Evolutionary conservation across 1,140 invertebrate species (phyloP).

Genomic region (Leptinotarsa undecemlineata): DNA sequence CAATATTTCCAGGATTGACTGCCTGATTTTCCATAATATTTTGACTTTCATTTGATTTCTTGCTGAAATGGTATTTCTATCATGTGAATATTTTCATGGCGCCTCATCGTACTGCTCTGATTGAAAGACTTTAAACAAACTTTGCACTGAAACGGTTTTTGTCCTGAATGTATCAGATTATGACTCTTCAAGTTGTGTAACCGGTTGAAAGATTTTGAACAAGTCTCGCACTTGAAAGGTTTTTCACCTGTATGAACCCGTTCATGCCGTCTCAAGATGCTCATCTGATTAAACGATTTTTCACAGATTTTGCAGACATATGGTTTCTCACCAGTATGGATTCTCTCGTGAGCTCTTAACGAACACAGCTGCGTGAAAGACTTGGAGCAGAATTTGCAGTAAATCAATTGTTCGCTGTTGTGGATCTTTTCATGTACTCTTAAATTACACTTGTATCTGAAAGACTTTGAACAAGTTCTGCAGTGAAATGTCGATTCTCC

Average conservation of each 20-base stretch:
- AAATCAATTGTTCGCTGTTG: not conserved
- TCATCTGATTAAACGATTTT: not conserved
- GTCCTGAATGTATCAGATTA: not conserved
- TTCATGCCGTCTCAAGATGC: not conserved
- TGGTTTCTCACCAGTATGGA: conserved; percentile 8
- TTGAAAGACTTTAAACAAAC: not conserved
- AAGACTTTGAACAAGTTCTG: not conserved
- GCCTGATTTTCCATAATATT: too few species aligned
- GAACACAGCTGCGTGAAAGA: conserved; percentile 43
- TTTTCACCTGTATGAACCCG: not conserved
- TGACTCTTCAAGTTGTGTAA: not conserved
- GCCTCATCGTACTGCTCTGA: not conserved
- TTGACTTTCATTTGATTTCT: not conserved
- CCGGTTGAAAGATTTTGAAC: not conserved
- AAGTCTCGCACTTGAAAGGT: not conserved
- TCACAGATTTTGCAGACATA: not conserved
- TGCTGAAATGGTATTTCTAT: not conserved
- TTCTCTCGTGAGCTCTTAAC: not conserved
- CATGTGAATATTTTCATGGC: not conserved
- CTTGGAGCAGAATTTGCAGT: not conserved
- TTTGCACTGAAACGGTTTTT: not conserved
- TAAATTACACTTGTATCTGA: not conserved
- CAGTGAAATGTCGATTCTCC: not conserved
- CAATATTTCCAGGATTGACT: too few species aligned
- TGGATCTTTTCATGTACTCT: not conserved